Percentiles rank a stretch among this genome's conserved stretches.
Conservation (phyloP, 2,888 invertebrate species). For the Aplocera efformata region DNA sequence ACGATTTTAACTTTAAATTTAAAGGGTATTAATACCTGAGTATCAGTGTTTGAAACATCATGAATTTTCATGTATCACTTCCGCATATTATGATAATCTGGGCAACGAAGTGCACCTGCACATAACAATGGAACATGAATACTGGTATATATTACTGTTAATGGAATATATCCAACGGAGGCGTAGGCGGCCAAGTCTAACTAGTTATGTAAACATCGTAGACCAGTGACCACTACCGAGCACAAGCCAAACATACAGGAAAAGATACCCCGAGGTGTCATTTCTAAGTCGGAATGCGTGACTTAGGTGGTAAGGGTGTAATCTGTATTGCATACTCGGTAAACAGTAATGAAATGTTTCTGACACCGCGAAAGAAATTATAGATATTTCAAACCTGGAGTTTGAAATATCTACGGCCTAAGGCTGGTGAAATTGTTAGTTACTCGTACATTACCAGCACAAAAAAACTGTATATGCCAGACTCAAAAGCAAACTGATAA, state of each 20-base stretch:
- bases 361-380: constrained; percentile 14
- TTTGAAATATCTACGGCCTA: no score
- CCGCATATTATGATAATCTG: constrained; percentile 27
- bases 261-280: constrained; percentile 56
- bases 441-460: no score
- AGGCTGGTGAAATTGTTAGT: no score
- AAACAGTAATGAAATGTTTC: constrained; percentile 14
- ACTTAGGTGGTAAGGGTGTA: constrained; percentile 9
- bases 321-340: constrained; percentile 12
- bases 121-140: constrained; percentile 55
- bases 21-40: no score
- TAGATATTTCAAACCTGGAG: not conserved
- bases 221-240: constrained; percentile 61
- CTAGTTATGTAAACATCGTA: constrained; percentile 71
- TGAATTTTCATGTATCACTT: constrained; percentile 17
- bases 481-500: no score
- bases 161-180: constrained; percentile 47
- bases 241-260: constrained; percentile 51
- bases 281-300: constrained; percentile 37
- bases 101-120: constrained; percentile 51
- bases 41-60: constrained; percentile 15
- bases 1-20: no score
- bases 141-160: constrained; percentile 46
- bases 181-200: constrained; percentile 67
- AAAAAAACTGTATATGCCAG: no score